Conservation (phyloP, 2,113 vertebrate genomes). For the Epinephelus fuscoguttatus region DNA sequence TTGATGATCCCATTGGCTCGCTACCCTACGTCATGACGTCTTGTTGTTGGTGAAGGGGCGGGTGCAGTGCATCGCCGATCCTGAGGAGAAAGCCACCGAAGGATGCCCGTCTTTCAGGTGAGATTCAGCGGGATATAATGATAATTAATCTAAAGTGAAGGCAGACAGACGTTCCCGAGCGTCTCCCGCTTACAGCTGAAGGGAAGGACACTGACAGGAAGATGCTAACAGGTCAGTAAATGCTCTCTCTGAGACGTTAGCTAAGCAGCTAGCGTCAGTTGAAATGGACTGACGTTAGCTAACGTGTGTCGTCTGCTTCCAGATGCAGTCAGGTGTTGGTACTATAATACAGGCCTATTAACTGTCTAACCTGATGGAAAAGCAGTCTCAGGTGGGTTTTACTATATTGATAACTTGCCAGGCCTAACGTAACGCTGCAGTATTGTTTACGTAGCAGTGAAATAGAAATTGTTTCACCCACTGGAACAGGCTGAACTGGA, state of each 20-base stretch:
- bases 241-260: conserved; percentile 25
- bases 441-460: not conserved
- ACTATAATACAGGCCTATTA: not conserved
- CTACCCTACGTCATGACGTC: conserved; percentile 23
- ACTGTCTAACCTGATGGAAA: not conserved
- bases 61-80: not conserved
- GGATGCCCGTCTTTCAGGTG: conserved; percentile 36
- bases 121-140: not conserved
- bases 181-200: not conserved
- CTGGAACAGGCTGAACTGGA: not conserved
- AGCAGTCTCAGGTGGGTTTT: not conserved
- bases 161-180: too few relatives aligned
- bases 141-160: not conserved
- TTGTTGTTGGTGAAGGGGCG: conserved; percentile 1
- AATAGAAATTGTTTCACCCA: not conserved
- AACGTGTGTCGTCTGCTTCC: not conserved
- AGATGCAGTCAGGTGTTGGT: not conserved
- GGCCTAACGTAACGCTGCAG: not conserved
- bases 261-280: conserved; percentile 45
- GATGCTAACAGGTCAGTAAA: not conserved
- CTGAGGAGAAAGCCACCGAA: not conserved
- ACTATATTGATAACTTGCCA: not conserved
- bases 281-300: not conserved
- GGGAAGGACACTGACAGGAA: not conserved
- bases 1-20: conserved; percentile 14